Base-by-base conservation (phyloP, 2,797 vertebrate species). In the Pseudochromis fuscus region DNA sequence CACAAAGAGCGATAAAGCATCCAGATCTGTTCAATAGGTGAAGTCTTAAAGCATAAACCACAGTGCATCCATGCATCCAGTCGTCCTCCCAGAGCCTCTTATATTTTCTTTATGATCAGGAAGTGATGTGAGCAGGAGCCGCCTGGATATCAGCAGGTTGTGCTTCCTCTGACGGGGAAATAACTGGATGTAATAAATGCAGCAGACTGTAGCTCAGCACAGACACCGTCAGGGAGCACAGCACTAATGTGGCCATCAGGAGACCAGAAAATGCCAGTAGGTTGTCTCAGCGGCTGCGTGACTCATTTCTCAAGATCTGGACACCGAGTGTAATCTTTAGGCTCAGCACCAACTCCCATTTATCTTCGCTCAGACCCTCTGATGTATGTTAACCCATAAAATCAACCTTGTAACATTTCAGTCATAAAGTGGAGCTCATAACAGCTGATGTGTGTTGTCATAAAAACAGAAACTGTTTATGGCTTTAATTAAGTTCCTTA, bases 401-500 rank as follows among this genome's bases (percentile, higher is more conserved):
- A 61, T 25, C 42, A 31, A 21, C 27, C 23, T 3, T 3, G 40
- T 24, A 66, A 55, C 61, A 69, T 23, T 58, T 72, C 38, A 23
- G 52, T 75, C 69, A 37, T 84, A 53, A 81, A 83, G 63, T n/a
- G 31, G 1, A 28, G 23, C 46, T 76, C 46, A 27, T 46, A 65
- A 57, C 59, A 64, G 62, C 61, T 19, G 2, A 67, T 62, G 40
- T 23, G 28, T 27, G 21, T 40, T 33, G 35, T 57, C 52, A 58
- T 80, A 59, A 75, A 80, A 72, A 11, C 56, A 60, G 21, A 71
- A 64, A 12, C 35, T 49, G 67, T 72, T 82, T 68, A 79, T 51
- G 25, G n/a, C 30, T 75, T 77, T 57, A 55, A 68, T 82, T 70
- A 69, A 75, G 16, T 27, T 45, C n/a, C 67, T 37, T 49, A 60